Base-by-base conservation (phyloP, 2,113 vertebrate genomes). In the Campylorhamphus procurvoides region DNA sequence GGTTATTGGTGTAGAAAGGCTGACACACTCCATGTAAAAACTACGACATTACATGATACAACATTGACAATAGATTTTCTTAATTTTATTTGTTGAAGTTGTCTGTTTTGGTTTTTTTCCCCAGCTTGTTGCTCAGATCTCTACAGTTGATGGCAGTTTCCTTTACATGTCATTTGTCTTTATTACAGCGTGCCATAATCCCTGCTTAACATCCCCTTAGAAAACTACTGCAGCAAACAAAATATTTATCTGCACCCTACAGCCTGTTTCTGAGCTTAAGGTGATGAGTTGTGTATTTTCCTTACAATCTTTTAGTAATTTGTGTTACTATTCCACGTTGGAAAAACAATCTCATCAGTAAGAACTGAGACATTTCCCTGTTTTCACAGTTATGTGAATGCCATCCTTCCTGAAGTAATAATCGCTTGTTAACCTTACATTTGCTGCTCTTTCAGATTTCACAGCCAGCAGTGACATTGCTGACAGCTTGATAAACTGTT, bases 401-500 rank as follows among this genome's bases (percentile, higher is more conserved):
- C 78, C 82, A 84, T 82, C 68, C 44, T 94, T 94, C 77, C 92
- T 92, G 89, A 86, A 95, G 87, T 79, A 84, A 84, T 95, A 94
- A 92, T 92, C 92, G 46, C 90, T 96, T 1, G 4, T 94, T 97
- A 97, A 96, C 94, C 79, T 96, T 94, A 60, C 77, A 86, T 96
- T 95, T 96, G 94, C 87, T 96, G 94, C 84, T 95, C 88, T 96
- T 93, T 93, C 78, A 78, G 85, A 86, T 88, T 94, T 87, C 72
- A 0, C 89, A 95, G 88, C 46, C 95, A 90, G 84, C 86, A 69
- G 35, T 87, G 89, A 96, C 89, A 91, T 87, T 92, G 90, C 66
- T 89, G 89, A 94, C 94, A 95, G 86, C 77, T 77, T 93, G 94
- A 94, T 94, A 96, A 96, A 95, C 95, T 78, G 91, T 90, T 92